Evolutionary conservation across 2,113 vertebrate species (phyloP).

Genomic region (Apeltes quadracus): DNA sequence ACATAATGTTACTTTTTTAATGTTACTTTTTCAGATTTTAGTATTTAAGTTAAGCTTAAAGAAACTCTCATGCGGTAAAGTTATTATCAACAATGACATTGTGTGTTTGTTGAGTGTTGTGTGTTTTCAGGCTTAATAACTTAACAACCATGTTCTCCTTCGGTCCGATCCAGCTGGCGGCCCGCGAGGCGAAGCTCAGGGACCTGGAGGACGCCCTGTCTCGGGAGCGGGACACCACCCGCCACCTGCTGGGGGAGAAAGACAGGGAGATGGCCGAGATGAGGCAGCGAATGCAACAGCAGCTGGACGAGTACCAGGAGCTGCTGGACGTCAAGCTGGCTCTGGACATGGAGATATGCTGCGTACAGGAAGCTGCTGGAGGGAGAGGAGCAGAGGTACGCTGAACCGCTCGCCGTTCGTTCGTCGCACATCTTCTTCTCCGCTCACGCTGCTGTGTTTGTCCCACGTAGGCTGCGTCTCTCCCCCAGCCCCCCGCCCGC

Average conservation of each 20-base stretch:
- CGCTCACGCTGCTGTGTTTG: background rate
- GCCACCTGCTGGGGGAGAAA: slow-evolving; percentile 89
- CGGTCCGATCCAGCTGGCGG: slow-evolving; percentile 81
- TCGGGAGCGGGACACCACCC: slow-evolving; percentile 88
- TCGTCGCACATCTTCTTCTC: background rate
- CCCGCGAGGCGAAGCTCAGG: slow-evolving; percentile 89
- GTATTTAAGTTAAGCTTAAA: background rate
- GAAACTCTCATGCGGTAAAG: background rate
- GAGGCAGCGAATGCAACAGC: slow-evolving; percentile 93
- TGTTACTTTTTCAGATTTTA: no score
- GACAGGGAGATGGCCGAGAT: slow-evolving; percentile 96
- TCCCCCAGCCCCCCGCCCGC: slow-evolving; percentile 89
- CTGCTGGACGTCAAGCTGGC: slow-evolving; percentile 96
- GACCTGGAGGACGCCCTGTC: slow-evolving; percentile 91
- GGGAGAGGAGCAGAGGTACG: slow-evolving; percentile 93
- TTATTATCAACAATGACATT: no score
- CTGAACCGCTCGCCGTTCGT: background rate
- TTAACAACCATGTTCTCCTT: no score
- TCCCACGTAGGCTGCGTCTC: slow-evolving; percentile 85
- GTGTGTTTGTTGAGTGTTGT: no score
- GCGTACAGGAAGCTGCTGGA: slow-evolving; percentile 97
- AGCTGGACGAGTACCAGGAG: slow-evolving; percentile 97
- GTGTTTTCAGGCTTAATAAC: no score
- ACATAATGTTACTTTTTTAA: no score
- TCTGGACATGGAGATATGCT: slow-evolving; percentile 96